phyloP scores from a whole-genome alignment of 2,113 vertebrate species.

The Myxocyprinus asiaticus region DNA sequence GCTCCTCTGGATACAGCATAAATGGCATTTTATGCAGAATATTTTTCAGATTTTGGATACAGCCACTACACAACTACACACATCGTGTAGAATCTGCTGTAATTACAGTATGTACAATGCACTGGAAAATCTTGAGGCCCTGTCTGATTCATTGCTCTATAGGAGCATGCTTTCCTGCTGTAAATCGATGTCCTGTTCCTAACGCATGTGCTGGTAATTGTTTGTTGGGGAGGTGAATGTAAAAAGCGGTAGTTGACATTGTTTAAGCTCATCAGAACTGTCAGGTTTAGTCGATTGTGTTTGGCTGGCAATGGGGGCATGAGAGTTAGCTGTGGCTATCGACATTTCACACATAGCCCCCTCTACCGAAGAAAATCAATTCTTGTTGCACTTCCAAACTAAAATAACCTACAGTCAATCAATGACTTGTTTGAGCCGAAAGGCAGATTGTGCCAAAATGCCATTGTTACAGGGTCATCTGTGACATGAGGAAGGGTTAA shows the following conservation, averaged over 20 bases:
- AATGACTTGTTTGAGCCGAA: neutral
- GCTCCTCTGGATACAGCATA: too few species aligned
- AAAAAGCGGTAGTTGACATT: neutral
- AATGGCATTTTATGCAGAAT: too few species aligned
- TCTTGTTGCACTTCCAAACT: constrained; percentile 2
- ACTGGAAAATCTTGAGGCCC: too few species aligned
- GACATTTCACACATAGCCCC: neutral
- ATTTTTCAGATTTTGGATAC: too few species aligned
- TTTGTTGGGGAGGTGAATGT: neutral
- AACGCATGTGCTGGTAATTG: neutral
- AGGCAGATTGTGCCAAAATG: neutral
- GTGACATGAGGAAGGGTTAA: neutral
- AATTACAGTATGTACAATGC: too few species aligned
- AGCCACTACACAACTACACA: too few species aligned
- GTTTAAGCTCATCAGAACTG: neutral
- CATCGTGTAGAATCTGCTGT: too few species aligned
- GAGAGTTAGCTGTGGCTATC: constrained; percentile 3
- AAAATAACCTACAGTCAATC: constrained; percentile 1
- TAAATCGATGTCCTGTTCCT: too few species aligned
- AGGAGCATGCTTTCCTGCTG: too few species aligned
- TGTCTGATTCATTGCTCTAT: too few species aligned
- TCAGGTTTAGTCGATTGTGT: neutral
- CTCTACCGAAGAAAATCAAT: constrained; percentile 12
- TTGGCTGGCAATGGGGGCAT: neutral
- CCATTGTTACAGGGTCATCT: neutral